Evolutionary conservation across 2,797 vertebrate species (phyloP).

Genomic region (Delichon dasypus): DNA sequence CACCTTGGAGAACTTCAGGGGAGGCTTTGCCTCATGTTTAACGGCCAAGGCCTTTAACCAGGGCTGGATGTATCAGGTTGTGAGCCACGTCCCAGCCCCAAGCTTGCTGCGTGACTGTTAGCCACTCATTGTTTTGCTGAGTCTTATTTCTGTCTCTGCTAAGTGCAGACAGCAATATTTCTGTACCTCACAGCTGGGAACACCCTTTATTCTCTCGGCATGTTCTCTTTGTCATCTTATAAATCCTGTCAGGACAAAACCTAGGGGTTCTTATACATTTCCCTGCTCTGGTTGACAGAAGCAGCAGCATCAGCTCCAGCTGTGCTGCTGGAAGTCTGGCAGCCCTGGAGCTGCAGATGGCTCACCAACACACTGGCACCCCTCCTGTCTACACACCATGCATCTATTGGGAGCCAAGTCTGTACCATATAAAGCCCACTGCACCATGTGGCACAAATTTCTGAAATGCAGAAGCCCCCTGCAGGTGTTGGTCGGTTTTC

Average conservation of each 20-base stretch:
- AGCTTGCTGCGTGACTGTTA: not conserved
- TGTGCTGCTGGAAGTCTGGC: not conserved
- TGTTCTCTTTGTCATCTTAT: not conserved
- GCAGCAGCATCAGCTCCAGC: not conserved
- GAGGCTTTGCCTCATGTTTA: not conserved
- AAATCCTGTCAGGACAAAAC: not conserved
- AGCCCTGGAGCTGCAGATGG: not conserved
- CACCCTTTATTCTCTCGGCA: not conserved
- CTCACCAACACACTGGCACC: not conserved
- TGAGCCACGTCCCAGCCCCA: not conserved
- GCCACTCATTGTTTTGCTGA: not conserved
- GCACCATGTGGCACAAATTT: too few relatives aligned
- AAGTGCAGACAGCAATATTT: not conserved
- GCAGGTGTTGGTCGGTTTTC: not conserved
- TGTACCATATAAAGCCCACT: accelerated
- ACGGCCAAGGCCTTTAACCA: not conserved
- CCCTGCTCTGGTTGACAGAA: not conserved
- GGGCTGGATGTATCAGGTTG: not conserved
- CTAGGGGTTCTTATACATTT: not conserved
- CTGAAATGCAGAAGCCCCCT: not conserved
- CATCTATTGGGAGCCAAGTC: not conserved
- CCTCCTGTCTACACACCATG: accelerated
- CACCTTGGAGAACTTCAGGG: not conserved
- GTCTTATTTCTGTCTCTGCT: not conserved
- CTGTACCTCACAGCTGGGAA: not conserved